phyloP scores from a whole-genome alignment of 2,113 vertebrate genomes.

The Hippoglossus stenolepis region DNA sequence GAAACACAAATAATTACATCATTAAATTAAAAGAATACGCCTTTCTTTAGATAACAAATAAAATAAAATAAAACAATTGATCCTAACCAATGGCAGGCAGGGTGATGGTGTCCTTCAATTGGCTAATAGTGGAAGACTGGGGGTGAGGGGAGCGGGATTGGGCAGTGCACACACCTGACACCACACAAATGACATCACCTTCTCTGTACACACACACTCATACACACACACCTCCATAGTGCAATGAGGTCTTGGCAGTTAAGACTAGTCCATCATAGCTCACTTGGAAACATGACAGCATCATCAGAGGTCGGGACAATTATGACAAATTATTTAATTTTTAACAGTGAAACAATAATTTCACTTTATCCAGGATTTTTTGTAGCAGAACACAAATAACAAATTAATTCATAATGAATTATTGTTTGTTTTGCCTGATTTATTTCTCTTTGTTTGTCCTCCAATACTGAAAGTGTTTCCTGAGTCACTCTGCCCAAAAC shows the following conservation, averaged over 20 bases:
- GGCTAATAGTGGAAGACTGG: conserved; percentile 70
- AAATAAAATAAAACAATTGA: conserved; percentile 83
- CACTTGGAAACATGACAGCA: conserved; percentile 74
- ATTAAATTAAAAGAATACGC: conserved; percentile 86
- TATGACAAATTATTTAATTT: conserved; percentile 8
- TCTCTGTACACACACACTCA: conserved; percentile 52
- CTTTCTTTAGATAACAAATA: conserved; percentile 91
- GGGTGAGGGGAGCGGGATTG: conserved; percentile 46
- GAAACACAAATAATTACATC: conserved; percentile 82
- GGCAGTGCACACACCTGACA: conserved; percentile 69
- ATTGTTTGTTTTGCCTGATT: conserved; percentile 41
- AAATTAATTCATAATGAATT: conserved; percentile 9
- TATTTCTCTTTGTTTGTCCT: conserved; percentile 28
- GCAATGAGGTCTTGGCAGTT: conserved; percentile 94
- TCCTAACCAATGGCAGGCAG: conserved; percentile 62
- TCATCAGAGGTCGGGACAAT: conserved; percentile 40
- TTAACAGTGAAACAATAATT: conserved; percentile 12
- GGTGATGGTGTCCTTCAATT: conserved; percentile 66
- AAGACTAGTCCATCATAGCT: conserved; percentile 84
- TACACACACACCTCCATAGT: conserved; percentile 94
- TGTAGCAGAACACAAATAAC: background rate
- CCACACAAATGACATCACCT: conserved; percentile 49
- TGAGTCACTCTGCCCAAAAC: conserved; percentile 61
- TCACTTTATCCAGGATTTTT: conserved; percentile 6
- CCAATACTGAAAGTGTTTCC: conserved; percentile 54